Base-by-base conservation (phyloP, 2,113 vertebrate genomes). In the Dipodomys stephensi region DNA sequence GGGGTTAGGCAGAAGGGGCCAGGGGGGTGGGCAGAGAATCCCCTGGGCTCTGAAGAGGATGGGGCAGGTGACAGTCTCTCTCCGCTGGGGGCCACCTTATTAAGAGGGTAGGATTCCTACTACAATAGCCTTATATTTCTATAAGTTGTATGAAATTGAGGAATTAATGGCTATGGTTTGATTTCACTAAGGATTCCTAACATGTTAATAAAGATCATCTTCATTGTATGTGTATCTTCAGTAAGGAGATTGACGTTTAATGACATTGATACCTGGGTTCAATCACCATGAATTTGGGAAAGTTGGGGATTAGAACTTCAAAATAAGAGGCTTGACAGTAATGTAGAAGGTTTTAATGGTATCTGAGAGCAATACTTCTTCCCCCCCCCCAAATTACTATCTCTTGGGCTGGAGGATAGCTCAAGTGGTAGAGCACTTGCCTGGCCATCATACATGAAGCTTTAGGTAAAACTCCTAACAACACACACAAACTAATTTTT, bases 331-430 rank as follows among this genome's bases (percentile, higher is more conserved):
- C 4, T 25, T 32, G 62, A 93, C 82, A 44, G 82, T 49, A 69
- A 90, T 28, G 69, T 83, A 83, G 49, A 77, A 78, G 22, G 86
- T 86, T 92, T 27, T 81, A 89, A 81, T 8, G 69, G 35, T 64
- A 7, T 10, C 11, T 80, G 68, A 82, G 35, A 77, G 32, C 60
- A 76, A 79, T 9, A 57, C 39, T 39, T 39, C 53, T 57, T 1
- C 53, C 15, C 53, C 53, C 13, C 73, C 69, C 84, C 18, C 13
- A 80, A 65, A 62, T 27, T 25, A 44, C 20, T 92, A 84, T 23
- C 35, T 95, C 81, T 46, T 81, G 76, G 81, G 80, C 53, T 57
- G 53, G 53, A 57, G 53, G 53, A 57, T 18, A 57, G 53, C 53
- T 57, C 16, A 57, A 57, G 53, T 57, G 53, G 53, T 57, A 57